Evolutionary conservation across 2,113 vertebrate genomes (phyloP).

Genomic region (Copsychus sechellarum): DNA sequence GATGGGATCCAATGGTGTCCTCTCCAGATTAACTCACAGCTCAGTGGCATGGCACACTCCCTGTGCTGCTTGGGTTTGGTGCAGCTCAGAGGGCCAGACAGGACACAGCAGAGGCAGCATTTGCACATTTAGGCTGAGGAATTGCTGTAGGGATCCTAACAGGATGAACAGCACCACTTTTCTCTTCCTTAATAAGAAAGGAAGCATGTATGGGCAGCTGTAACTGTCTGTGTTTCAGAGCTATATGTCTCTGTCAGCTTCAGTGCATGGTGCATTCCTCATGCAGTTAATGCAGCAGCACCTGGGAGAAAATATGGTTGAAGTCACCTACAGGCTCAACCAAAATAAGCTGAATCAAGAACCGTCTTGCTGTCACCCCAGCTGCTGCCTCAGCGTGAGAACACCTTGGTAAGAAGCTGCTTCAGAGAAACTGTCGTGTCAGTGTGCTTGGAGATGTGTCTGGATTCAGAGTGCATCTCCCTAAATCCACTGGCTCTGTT

Average conservation of each 20-base stretch:
- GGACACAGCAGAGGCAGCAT: neutral
- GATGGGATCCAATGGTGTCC: neutral
- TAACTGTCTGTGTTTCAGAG: neutral
- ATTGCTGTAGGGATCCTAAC: neutral
- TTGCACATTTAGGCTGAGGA: neutral
- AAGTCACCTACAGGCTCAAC: slow-evolving; percentile 1
- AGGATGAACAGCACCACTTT: neutral
- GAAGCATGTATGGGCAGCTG: neutral
- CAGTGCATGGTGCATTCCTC: neutral
- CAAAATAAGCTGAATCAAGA: slow-evolving; percentile 5
- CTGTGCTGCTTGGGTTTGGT: neutral
- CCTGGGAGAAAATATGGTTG: neutral
- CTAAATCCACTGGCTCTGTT: neutral
- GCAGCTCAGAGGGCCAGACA: neutral
- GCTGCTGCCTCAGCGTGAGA: neutral
- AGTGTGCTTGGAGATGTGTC: neutral
- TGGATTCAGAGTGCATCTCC: neutral
- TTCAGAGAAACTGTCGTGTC: neutral
- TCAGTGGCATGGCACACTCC: rapidly evolving
- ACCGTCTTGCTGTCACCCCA: neutral
- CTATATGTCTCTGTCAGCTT: slow-evolving; percentile 28
- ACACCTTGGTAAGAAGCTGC: neutral
- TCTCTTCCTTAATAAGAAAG: slow-evolving; percentile 1
- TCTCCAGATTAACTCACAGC: neutral
- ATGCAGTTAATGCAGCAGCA: neutral